phyloP scores from a whole-genome alignment of 2,888 invertebrate species.

The Rotaria magnacalcarata region DNA sequence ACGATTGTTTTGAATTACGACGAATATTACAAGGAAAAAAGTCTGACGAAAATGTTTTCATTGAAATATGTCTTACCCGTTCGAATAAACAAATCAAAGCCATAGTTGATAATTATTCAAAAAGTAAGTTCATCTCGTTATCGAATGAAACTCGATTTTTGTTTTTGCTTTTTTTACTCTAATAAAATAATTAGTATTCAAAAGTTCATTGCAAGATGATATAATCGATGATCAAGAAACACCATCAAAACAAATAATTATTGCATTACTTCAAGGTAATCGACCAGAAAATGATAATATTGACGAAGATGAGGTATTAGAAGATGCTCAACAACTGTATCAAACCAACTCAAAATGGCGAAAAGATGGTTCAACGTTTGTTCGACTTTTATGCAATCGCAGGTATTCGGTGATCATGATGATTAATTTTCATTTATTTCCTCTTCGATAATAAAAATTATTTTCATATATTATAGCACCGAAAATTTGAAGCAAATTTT shows the following conservation, averaged over 20 bases:
- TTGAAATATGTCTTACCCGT: not conserved
- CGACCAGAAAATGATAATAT: not conserved
- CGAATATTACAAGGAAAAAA: not conserved
- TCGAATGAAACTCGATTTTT: not conserved
- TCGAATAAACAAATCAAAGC: not conserved
- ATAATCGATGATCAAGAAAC: not conserved
- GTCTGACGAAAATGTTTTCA: not conserved
- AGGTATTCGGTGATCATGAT: not conserved
- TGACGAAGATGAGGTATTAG: not conserved
- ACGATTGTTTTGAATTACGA: conserved; percentile 2
- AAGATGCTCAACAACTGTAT: not conserved
- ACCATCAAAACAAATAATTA: not conserved
- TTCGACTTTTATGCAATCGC: not conserved
- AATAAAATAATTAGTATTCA: not conserved
- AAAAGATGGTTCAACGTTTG: not conserved
- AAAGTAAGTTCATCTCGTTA: not conserved
- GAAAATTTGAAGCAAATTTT: not conserved
- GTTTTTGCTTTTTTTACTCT: not conserved
- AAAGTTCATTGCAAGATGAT: not conserved
- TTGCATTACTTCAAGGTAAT: not conserved
- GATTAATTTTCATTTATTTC: not conserved
- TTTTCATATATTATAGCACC: not conserved
- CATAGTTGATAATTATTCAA: not conserved
- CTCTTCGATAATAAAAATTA: not conserved
- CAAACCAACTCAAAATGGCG: not conserved